Evolutionary conservation across 2,113 vertebrate genomes (phyloP).

Genomic region (Ophthalmolycus amberensis): DNA sequence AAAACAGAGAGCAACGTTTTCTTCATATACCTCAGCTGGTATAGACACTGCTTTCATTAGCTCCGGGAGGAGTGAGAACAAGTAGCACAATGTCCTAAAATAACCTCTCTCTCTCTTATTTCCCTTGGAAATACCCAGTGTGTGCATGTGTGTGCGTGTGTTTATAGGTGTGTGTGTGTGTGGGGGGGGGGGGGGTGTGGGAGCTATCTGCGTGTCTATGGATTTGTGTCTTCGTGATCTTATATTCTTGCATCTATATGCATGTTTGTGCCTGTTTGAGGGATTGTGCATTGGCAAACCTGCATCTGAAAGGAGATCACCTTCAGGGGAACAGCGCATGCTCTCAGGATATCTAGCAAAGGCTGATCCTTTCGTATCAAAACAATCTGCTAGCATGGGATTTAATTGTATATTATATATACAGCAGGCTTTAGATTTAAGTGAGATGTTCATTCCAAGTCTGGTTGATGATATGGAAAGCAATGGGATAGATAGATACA

Average conservation of each 20-base stretch:
- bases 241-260: slow-evolving; percentile 35
- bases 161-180: slow-evolving; percentile 20
- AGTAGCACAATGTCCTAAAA: slow-evolving; percentile 47
- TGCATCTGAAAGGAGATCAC: slow-evolving; percentile 18
- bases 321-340: slow-evolving; percentile 15
- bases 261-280: slow-evolving; percentile 46
- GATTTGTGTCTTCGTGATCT: slow-evolving; percentile 36
- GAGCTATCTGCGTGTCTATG: slow-evolving; percentile 16
- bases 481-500: neutral
- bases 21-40: slow-evolving; percentile 1
- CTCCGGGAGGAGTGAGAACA: slow-evolving; percentile 32
- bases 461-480: neutral
- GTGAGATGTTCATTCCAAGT: neutral
- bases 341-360: slow-evolving; percentile 27
- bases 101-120: slow-evolving; percentile 59
- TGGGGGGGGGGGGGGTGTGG: neutral
- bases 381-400: slow-evolving; percentile 12
- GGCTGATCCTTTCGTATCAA: slow-evolving; percentile 39
- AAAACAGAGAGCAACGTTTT: slow-evolving; percentile 22
- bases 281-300: slow-evolving; percentile 32
- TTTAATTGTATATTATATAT: neutral
- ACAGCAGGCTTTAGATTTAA: slow-evolving; percentile 8
- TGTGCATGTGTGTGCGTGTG: neutral
- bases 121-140: slow-evolving; percentile 74
- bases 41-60: slow-evolving; percentile 35